A percentile compares a stretch with the other conserved stretches of the same genome.
Evolutionary conservation across 2,888 invertebrate species (phyloP).

Genomic region (Aspidiotus destructor): DNA sequence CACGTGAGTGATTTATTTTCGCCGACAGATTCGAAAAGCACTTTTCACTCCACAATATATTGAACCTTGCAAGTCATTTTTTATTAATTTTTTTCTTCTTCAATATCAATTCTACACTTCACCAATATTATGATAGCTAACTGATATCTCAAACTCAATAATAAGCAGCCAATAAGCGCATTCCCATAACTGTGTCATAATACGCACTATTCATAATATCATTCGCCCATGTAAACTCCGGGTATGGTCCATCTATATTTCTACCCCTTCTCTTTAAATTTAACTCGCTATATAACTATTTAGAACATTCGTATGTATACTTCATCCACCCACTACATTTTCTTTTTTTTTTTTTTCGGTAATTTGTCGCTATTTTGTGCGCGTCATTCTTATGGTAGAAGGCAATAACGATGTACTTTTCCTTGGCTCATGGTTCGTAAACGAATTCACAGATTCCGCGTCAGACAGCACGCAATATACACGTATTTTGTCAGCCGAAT

Average conservation of each 20-base stretch:
- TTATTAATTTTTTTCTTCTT: not conserved
- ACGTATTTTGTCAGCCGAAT: no score
- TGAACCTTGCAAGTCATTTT: no score
- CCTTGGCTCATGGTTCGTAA: not conserved
- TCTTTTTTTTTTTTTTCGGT: constrained; percentile 9
- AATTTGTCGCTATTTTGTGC: constrained; percentile 14
- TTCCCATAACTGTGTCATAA: constrained; percentile 13
- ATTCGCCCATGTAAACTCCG: not conserved
- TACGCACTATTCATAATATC: not conserved
- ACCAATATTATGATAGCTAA: not conserved
- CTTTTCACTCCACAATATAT: no score
- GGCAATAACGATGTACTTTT: constrained; percentile 11
- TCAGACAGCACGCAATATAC: no score
- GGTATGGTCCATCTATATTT: constrained; percentile 8
- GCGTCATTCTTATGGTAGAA: constrained; percentile 7
- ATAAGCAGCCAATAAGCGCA: not conserved
- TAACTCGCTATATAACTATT: not conserved
- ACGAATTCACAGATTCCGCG: no score
- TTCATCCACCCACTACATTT: constrained; percentile 12
- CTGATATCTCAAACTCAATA: no score
- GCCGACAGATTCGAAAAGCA: no score
- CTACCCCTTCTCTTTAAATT: constrained; percentile 19
- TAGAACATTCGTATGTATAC: constrained; percentile 6
- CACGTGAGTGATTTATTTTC: not conserved
- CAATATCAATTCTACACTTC: not conserved